phyloP scores from a whole-genome alignment of 2,113 vertebrate species.

The Promerops cafer region DNA sequence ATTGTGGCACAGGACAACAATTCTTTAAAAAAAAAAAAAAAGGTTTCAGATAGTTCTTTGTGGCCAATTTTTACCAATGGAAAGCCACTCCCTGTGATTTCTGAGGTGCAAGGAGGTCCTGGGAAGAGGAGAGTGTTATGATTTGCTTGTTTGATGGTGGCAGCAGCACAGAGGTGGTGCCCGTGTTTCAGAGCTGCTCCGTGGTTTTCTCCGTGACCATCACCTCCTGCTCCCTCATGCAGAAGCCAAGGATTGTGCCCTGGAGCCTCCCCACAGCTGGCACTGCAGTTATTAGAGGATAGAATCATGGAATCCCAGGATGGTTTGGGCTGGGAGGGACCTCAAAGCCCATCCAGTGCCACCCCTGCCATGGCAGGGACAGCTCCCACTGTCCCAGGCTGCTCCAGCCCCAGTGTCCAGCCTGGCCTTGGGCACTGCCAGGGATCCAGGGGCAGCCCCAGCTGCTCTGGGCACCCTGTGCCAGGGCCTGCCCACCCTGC shows the following conservation, averaged over 20 bases:
- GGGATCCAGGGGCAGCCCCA: not conserved
- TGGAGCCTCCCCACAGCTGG: rapidly evolving
- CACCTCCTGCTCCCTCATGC: not conserved
- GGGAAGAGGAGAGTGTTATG: rapidly evolving
- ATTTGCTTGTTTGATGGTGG: not conserved
- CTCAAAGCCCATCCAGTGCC: rapidly evolving
- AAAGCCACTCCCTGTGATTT: not conserved
- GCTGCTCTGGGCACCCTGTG: not conserved
- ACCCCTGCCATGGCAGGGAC: not conserved
- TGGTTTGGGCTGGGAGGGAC: not conserved
- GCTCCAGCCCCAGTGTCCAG: not conserved
- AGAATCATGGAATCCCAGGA: rapidly evolving
- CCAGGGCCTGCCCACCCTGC: not conserved
- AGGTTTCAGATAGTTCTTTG: not conserved
- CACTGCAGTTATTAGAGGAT: not conserved
- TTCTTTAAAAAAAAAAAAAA: not conserved
- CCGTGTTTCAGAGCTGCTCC: not conserved
- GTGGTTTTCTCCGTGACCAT: rapidly evolving
- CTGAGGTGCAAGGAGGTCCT: not conserved
- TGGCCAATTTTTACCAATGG: not conserved
- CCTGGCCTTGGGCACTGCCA: not conserved
- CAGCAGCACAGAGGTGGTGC: not conserved
- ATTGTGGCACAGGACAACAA: rapidly evolving
- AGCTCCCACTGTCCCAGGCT: not conserved
- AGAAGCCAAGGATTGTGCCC: not conserved